Evolutionary conservation across 2,888 invertebrate genomes (phyloP), one percentile per base, ranked within the genome.

Genomic region (Leucania comma): DNA sequence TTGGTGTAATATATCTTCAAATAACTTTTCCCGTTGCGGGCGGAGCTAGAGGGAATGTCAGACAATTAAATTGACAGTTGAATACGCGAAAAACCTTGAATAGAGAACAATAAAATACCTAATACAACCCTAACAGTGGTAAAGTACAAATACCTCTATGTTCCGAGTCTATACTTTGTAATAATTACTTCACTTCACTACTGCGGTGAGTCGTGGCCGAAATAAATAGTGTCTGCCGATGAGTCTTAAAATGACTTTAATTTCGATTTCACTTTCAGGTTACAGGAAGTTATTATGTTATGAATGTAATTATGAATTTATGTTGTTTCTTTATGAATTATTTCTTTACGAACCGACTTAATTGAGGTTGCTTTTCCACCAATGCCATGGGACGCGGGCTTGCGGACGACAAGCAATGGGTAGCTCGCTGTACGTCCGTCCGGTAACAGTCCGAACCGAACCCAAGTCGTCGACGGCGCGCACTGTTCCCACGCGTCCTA

Each of bases 191-290:
- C 50, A 68, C 63, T 60, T 64, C 50, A 24, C 57, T 46, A 53
- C 64, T 71, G 77, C 62, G 78, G 78, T 74, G 38, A 78, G 65
- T 74, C 74, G 74, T 78, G 69, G 78, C 51, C 58, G 68, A 46
- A 73, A 56, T 54, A 69, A 78, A 69, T 78, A 60, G 65, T 66
- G 46, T 62, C 59, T 56, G 59, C 58, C 65, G 32, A 74, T 74
- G 65, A 48, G 63, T 53, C 73, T 68, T 42, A 48, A 42, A 72
- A 64, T 51, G 20, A 70, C 29, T 68, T 67, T 72, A 68, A 72
- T 76, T 58, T 70, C 17, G 35, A 78, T 67, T 68, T 54, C 71
- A 62, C 51, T 75, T 68, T 50, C 56, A 75, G 32, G n/a, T 35
- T 66, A 46, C 63, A 62, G 74, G 67, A 76, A 72, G 58, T 38